A percentile compares a stretch with the other conserved stretches of the same genome.
These are phyloP conservation scores for Phortica variegata DNA, from an alignment of 1,140 invertebrate species.

Conservation along the genomic window DNA sequence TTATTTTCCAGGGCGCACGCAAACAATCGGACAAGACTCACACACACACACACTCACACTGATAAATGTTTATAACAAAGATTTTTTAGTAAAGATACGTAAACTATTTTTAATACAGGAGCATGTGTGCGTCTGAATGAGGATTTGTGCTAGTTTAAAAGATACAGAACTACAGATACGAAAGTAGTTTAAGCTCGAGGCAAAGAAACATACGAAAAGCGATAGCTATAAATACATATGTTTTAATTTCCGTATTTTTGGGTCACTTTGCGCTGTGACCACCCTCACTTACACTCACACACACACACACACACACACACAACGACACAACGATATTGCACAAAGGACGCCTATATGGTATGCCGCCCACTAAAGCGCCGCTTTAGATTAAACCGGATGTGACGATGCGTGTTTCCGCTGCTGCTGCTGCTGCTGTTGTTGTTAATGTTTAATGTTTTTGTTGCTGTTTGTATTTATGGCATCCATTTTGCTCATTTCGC, in stretches of 20 bases:
- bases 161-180: too few relatives aligned
- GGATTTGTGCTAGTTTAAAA: too few relatives aligned
- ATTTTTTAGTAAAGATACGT: constrained; percentile 13
- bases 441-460: constrained; percentile 1
- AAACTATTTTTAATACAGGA: constrained; percentile 27
- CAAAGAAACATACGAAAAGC: background rate
- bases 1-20: too few relatives aligned
- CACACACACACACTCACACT: constrained; percentile 25
- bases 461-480: constrained; percentile 31
- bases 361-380: constrained; percentile 27
- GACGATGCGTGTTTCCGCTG: constrained; percentile 40
- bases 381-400: constrained; percentile 48
- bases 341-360: background rate
- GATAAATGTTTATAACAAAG: constrained; percentile 23
- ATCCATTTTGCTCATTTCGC: constrained; percentile 5
- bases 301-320: too few relatives aligned
- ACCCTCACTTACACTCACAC: background rate
- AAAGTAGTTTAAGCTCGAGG: too few relatives aligned
- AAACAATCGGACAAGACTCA: too few relatives aligned
- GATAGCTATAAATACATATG: constrained; percentile 49
- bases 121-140: too few relatives aligned
- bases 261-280: constrained; percentile 29
- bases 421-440: background rate
- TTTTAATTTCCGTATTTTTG: constrained; percentile 54
- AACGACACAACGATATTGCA: too few relatives aligned